Evolutionary conservation across 37 sponge, comb jelly and placozoan genomes (phyloP), one percentile per base, ranked within the genome.

Genomic region (Mnemiopsis leidyi): DNA sequence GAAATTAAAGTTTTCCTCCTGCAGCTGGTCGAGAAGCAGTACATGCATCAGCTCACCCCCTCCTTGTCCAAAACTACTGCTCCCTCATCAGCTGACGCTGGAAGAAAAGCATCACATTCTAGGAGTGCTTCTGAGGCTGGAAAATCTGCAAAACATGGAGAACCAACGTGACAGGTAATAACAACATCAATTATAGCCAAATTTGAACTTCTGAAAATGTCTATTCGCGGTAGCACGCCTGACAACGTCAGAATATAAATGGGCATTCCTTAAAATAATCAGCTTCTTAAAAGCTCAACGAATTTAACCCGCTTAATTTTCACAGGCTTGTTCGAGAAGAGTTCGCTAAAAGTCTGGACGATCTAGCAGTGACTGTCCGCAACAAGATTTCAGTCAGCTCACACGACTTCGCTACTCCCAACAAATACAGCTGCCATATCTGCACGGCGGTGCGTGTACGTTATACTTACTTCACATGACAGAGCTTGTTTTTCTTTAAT

Each of bases 341-440:
- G 36, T 77, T 77, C 18, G 16, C 32, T 36, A 77, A 77, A 32
- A 77, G 79, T 77, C 79, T 77, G 36, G 79, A 77, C 79, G 79
- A 77, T 20, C 33, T 77, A 32, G 79, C 79, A 32, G 32, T 36
- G 0, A 77, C 79, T 0, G 32, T 77, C 18, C 2, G 36, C 1
- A 26, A 34, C 32, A 28, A 77, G 36, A 36, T 34, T 9, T 20
- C 35, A 26, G 33, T 21, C 79, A 33, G 79, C 79, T 31, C 79
- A 34, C 35, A 21, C 36, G 9, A 16, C 36, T 28, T 31, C 33
- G 5, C 61, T 13, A 77, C 79, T 9, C 79, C 79, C 36, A 77
- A 77, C 79, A 77, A 77, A 34, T 77, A 77, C 79, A 34, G 32
- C 79, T 77, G 79, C 36, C 79, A 77, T 32, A 77, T 77, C 79